Evolutionary conservation across 1,140 invertebrate genomes (phyloP).

Genomic region (Aphaenogaster floridana): DNA sequence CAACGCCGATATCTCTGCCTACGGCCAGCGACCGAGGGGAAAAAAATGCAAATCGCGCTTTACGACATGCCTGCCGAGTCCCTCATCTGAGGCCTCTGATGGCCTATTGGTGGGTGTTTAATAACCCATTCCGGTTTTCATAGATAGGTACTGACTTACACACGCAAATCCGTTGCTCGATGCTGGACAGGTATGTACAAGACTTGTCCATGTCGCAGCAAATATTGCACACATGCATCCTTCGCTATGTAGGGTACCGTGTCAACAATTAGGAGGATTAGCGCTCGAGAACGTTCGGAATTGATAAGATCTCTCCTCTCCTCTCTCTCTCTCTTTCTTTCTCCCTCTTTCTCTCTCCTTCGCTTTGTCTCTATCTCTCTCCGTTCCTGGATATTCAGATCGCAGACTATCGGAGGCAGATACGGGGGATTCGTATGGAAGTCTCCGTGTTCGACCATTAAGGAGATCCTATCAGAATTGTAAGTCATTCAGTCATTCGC

Average conservation of each 20-base stretch:
- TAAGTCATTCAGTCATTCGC: constrained; percentile 82
- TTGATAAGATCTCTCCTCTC: constrained; percentile 77
- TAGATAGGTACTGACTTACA: constrained; percentile 34
- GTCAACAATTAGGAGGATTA: constrained; percentile 85
- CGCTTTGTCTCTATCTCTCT: constrained; percentile 64
- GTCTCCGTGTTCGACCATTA: constrained; percentile 84
- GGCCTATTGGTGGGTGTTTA: constrained; percentile 70
- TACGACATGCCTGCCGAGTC: constrained; percentile 21
- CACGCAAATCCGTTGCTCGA: not conserved
- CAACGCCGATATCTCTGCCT: constrained; percentile 22
- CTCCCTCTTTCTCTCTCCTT: constrained; percentile 21
- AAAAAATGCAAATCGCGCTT: constrained; percentile 49
- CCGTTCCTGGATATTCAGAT: constrained; percentile 67
- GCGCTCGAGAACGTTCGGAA: constrained; percentile 77
- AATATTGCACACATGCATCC: constrained; percentile 54
- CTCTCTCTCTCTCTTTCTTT: no score
- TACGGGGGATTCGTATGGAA: constrained; percentile 76
- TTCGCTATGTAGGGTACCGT: constrained; percentile 74
- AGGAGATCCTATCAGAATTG: constrained; percentile 83
- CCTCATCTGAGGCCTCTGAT: constrained; percentile 6
- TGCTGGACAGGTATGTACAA: constrained; percentile 20
- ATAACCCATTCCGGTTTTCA: constrained; percentile 76
- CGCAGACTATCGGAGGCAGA: constrained; percentile 36
- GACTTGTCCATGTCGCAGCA: not conserved
- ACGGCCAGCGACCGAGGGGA: constrained; percentile 3